Percentiles rank a stretch among this genome's conserved stretches.
phyloP scores from a whole-genome alignment of 2,113 vertebrate genomes.

The Lipotes vexillifer region DNA sequence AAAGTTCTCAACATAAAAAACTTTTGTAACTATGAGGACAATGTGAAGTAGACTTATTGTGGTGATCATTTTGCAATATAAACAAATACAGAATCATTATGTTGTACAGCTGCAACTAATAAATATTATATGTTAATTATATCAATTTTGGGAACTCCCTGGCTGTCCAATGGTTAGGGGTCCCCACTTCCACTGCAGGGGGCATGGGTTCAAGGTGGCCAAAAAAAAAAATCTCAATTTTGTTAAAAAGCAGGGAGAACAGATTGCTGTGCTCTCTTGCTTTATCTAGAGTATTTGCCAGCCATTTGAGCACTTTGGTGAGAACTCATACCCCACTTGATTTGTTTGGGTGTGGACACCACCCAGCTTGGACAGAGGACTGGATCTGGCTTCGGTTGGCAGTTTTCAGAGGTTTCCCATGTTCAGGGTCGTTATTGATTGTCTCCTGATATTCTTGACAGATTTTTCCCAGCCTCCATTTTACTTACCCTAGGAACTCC shows the following conservation, averaged over 20 bases:
- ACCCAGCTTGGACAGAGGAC: background rate
- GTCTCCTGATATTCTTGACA: background rate
- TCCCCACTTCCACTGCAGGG: no score
- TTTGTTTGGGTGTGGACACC: background rate
- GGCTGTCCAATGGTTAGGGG: no score
- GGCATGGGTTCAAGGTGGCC: no score
- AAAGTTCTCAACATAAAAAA: no score
- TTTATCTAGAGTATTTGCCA: background rate
- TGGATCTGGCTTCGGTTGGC: background rate
- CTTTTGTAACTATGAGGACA: no score
- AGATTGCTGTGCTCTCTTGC: background rate
- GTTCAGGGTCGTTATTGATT: background rate
- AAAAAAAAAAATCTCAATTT: background rate
- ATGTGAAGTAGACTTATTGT: no score
- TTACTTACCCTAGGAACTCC: background rate
- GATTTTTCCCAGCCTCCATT: background rate
- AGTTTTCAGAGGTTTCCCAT: background rate
- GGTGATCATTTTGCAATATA: no score
- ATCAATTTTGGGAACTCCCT: no score
- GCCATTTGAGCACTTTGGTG: background rate
- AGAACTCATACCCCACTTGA: background rate
- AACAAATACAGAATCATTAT: no score
- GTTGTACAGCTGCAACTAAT: no score
- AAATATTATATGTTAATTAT: no score
- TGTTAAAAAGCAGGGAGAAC: background rate